phyloP scores from a whole-genome alignment of 2,797 vertebrate genomes.

The Triplophysa bombifrons region DNA sequence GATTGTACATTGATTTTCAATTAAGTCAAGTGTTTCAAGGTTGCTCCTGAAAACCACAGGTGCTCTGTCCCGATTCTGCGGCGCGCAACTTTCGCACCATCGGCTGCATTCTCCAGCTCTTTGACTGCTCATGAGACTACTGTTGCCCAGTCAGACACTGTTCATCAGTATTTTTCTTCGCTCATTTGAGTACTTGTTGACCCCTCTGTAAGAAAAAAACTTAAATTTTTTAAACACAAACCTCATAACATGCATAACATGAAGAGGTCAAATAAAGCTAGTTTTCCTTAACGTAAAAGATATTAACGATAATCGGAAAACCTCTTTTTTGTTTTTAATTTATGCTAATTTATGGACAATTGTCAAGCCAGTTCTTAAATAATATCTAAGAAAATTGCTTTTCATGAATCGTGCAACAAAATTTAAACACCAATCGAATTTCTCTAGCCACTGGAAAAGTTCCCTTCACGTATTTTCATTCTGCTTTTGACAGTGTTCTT shows the following conservation, averaged over 20 bases:
- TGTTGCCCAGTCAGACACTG: conserved; percentile 81
- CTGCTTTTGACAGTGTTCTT: conserved; percentile 57
- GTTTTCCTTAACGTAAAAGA: not conserved
- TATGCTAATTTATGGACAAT: not conserved
- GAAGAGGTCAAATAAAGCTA: conserved; percentile 24
- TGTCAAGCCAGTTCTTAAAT: not conserved
- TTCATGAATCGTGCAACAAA: conserved; percentile 46
- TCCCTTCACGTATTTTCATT: conserved; percentile 20
- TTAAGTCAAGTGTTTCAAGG: conserved; percentile 63
- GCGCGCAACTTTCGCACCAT: conserved; percentile 59
- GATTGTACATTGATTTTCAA: conserved; percentile 54
- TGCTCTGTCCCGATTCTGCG: conserved; percentile 46
- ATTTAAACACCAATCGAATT: conserved; percentile 25
- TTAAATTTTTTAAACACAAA: conserved; percentile 19
- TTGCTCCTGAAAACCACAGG: conserved; percentile 54
- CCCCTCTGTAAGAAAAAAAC: conserved; percentile 6
- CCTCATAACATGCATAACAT: conserved; percentile 48
- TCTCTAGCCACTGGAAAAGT: not conserved
- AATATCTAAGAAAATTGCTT: too few relatives aligned
- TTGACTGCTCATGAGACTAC: conserved; percentile 69
- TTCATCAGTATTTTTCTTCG: conserved; percentile 58
- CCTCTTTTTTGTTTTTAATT: not conserved
- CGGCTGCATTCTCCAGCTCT: conserved; percentile 64
- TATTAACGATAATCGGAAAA: not conserved
- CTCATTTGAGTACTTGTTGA: conserved; percentile 14